Conservation (phyloP, 2,888 invertebrate species). For the Panzeria rudis region DNA sequence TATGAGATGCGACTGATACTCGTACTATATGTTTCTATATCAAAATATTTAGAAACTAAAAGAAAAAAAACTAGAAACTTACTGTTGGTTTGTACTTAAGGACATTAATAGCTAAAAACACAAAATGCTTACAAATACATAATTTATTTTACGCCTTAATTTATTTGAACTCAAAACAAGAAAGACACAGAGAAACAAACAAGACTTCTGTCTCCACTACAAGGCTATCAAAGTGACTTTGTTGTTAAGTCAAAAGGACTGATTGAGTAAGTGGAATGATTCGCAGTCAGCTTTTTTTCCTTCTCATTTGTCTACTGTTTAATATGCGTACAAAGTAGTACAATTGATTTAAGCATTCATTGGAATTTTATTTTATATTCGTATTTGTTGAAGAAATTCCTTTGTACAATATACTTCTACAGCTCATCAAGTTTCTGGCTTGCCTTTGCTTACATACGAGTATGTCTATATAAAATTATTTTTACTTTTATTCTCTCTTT, state of each 20-base stretch:
- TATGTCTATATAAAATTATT: constrained; percentile 4
- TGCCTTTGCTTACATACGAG: neutral
- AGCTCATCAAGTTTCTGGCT: constrained; percentile 9
- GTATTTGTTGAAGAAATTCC: neutral
- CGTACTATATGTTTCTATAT: too few species aligned
- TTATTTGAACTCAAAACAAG: neutral
- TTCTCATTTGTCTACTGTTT: constrained; percentile 13
- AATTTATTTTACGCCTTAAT: constrained; percentile 17
- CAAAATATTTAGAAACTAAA: too few species aligned
- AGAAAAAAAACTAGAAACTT: too few species aligned
- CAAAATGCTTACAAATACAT: neutral
- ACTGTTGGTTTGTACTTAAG: too few species aligned
- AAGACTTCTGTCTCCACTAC: constrained; percentile 14
- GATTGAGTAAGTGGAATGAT: neutral
- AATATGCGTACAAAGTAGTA: constrained; percentile 38
- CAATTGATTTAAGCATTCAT: constrained; percentile 48
- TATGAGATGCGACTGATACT: too few species aligned
- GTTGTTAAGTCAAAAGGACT: neutral
- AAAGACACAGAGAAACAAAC: neutral
- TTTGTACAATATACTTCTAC: constrained; percentile 4
- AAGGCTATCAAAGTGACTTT: constrained; percentile 13
- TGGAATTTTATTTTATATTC: constrained; percentile 31
- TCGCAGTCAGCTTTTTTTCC: neutral
- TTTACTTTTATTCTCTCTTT: constrained; percentile 21
- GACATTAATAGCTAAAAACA: too few species aligned